Evolutionary conservation across 2,113 vertebrate species (phyloP).

Genomic region (Lontra canadensis): DNA sequence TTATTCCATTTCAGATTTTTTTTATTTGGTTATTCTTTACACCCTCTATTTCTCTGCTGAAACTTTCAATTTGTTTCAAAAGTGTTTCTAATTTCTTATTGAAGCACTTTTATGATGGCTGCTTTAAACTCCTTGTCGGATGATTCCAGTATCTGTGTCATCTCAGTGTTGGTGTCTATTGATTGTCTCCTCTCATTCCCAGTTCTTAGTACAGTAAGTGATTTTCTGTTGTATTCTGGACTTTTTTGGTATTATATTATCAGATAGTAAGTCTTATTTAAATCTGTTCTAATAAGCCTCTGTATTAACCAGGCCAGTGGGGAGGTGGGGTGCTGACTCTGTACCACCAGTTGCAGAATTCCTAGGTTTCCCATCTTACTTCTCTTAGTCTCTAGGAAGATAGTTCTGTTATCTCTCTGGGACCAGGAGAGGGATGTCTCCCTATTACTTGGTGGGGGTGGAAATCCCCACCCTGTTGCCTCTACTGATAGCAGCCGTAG

Average conservation of each 20-base stretch:
- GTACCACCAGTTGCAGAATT: not conserved
- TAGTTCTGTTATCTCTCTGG: not conserved
- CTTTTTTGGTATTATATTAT: not conserved
- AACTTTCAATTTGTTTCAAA: not conserved
- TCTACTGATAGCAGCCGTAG: not conserved
- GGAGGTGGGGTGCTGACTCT: not conserved
- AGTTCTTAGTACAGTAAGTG: not conserved
- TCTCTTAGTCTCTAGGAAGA: not conserved
- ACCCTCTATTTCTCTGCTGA: not conserved
- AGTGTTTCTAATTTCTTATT: not conserved
- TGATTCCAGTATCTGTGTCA: slow-evolving; percentile 36
- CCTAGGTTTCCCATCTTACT: not conserved
- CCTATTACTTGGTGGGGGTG: not conserved
- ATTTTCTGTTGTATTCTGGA: slow-evolving; percentile 9
- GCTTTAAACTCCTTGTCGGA: slow-evolving; percentile 23
- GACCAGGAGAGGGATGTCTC: not conserved
- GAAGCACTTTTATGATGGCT: slow-evolving; percentile 37
- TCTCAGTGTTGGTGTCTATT: not conserved
- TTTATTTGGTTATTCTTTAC: slow-evolving; percentile 35
- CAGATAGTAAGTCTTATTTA: slow-evolving; percentile 15
- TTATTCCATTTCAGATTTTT: slow-evolving; percentile 34
- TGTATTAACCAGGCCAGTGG: not conserved
- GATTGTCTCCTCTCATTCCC: slow-evolving; percentile 11
- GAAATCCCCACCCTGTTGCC: not conserved
- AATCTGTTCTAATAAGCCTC: slow-evolving; percentile 13